Base-by-base conservation (phyloP, 2,888 invertebrate species). In the Caenorhabditis japonica region DNA sequence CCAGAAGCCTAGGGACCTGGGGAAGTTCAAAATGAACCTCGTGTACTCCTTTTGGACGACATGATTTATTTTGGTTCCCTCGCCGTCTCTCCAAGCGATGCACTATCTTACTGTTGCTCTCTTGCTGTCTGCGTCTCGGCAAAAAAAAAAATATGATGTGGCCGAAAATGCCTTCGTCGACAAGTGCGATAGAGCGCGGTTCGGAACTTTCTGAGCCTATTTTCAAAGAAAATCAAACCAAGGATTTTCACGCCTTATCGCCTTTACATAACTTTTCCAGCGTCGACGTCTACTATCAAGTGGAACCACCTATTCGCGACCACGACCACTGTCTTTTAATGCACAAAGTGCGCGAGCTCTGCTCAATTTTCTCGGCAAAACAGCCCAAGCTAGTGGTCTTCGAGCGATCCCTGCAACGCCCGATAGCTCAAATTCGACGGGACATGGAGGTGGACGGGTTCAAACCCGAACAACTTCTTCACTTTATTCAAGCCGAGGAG, bases 361-460 rank as follows among this genome's bases (percentile, higher is more conserved):
- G 77, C 41, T 78, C 77, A 46, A 70, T 77, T 27, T 76, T 62
- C 53, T 66, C 75, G 19, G 51, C 70, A 3, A 75, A 76, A 19
- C 53, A 72, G 41, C 66, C 81, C 1, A 59, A 80, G n/a, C 38
- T 85, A 19, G 75, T 83, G n/a, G 80, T 80, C n/a, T 83, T 84
- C 55, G 85, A 85, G 68, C 60, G 73, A 39, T 58, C 64, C 13
- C 64, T 85, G 10, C 85, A 85, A 52, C 59, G 64, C 25, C 75
- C 81, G 19, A 69, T 85, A 19, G 83, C 85, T 8, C 72, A 82
- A 52, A 79, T 85, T 21, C 71, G 85, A 49, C 60, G 76, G 38
- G 85, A 85, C 38, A 77, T 85, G 77, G 79, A 79, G 33, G 80
- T 84, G 43, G 83, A 83, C 38, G 81, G 55, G 15, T 80, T 81